These are phyloP conservation scores for Ctenomys sociabilis DNA, from an alignment of 2,113 vertebrate genomes.

Conservation along the genomic window DNA sequence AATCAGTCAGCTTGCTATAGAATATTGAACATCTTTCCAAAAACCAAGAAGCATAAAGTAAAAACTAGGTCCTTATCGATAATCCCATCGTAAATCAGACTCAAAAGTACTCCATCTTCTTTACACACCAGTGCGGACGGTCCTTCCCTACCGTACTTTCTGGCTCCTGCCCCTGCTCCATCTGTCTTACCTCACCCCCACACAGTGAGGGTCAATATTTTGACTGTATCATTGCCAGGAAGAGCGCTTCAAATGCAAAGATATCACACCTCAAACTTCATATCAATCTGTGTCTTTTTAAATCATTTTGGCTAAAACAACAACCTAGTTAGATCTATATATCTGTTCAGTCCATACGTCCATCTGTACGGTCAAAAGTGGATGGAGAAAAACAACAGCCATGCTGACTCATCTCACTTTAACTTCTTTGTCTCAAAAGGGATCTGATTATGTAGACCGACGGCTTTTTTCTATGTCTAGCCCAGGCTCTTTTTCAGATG, in stretches of 20 bases:
- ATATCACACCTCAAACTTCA: neutral
- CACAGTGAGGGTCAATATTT: neutral
- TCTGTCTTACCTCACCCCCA: neutral
- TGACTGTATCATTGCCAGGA: neutral
- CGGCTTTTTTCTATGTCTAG: neutral
- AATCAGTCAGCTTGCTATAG: neutral
- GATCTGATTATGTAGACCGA: neutral
- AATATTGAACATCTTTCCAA: neutral
- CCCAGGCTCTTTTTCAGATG: neutral
- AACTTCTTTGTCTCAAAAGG: neutral
- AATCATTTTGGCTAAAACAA: conserved; percentile 9
- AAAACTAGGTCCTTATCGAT: neutral
- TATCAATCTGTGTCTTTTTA: neutral
- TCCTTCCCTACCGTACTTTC: neutral
- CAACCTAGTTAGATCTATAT: neutral
- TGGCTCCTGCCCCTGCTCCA: neutral
- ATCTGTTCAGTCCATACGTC: neutral
- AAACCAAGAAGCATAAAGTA: neutral
- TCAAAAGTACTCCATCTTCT: neutral
- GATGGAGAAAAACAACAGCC: neutral
- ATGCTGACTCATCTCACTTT: neutral
- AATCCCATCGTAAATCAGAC: neutral
- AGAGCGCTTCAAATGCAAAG: neutral
- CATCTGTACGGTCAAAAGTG: neutral
- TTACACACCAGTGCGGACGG: neutral